Percentiles rank a stretch among this genome's conserved stretches.
Evolutionary conservation across 1,140 invertebrate genomes (phyloP).

Genomic region (Monochamus saltuarius): DNA sequence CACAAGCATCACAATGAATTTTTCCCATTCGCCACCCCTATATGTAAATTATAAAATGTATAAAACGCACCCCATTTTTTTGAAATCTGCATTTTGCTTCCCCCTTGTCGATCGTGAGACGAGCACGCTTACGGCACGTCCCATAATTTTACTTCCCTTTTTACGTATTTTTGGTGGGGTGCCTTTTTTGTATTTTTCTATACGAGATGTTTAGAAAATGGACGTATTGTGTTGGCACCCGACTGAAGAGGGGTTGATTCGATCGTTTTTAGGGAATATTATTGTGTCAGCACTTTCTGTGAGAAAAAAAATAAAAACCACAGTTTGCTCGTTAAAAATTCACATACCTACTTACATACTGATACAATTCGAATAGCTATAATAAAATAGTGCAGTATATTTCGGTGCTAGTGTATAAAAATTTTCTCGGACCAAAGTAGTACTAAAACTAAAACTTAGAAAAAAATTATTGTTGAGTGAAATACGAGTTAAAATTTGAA

Average conservation of each 20-base stretch:
- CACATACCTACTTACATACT: too few species aligned
- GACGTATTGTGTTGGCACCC: conserved; percentile 21
- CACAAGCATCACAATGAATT: conserved; percentile 9
- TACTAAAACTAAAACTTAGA: too few species aligned
- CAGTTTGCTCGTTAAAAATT: too few species aligned
- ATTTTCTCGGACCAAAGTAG: too few species aligned
- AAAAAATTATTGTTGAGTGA: too few species aligned
- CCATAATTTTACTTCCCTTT: conserved; percentile 23
- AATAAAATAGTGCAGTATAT: too few species aligned
- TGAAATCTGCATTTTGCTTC: background rate
- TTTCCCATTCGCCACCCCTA: conserved; percentile 10
- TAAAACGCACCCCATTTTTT: conserved; percentile 19
- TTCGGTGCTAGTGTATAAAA: too few species aligned
- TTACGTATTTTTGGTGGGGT: conserved; percentile 18
- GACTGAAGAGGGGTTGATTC: conserved; percentile 1
- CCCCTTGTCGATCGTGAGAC: conserved; percentile 3
- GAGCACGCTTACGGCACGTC: conserved; percentile 23
- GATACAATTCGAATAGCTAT: too few species aligned
- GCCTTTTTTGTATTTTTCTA: conserved; percentile 7
- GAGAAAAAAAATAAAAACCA: too few species aligned
- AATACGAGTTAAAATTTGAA: too few species aligned
- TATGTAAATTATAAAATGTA: conserved; percentile 19
- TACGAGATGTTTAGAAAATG: conserved; percentile 23
- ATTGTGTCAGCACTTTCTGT: too few species aligned
- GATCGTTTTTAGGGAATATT: too few species aligned